Conservation (phyloP, 2,113 vertebrate genomes). For the Crypturellus undulatus region DNA sequence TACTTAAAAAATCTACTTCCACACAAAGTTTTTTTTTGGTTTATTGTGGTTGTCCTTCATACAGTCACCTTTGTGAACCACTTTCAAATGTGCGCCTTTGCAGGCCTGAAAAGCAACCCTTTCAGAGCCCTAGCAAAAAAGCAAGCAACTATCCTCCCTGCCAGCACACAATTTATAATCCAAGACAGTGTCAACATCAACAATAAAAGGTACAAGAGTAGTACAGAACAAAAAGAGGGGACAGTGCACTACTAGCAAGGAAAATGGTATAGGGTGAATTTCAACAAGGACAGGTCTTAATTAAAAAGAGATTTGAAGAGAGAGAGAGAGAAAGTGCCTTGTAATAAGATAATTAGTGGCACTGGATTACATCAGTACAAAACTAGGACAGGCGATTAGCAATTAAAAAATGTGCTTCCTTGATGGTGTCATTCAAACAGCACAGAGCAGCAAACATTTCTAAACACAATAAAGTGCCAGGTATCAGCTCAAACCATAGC, state of each 20-base stretch:
- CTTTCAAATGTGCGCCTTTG: background rate
- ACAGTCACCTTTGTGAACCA: background rate
- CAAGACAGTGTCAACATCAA: background rate
- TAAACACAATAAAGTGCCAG: background rate
- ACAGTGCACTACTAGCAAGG: background rate
- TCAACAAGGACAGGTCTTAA: constrained; percentile 39
- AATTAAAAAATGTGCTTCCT: constrained; percentile 28
- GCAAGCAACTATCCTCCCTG: background rate
- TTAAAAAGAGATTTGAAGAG: constrained; percentile 24
- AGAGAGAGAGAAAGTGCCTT: background rate
- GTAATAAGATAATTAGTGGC: constrained; percentile 34
- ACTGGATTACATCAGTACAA: constrained; percentile 27
- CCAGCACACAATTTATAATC: background rate
- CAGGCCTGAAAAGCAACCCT: background rate
- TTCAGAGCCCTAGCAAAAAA: background rate
- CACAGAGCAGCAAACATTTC: background rate
- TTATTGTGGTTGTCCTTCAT: background rate
- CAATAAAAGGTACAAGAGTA: background rate
- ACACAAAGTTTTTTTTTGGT: background rate
- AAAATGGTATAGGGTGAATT: constrained; percentile 4
- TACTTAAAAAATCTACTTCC: too few relatives aligned
- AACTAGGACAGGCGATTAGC: constrained; percentile 14
- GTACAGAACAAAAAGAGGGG: background rate
- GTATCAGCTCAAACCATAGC: background rate
- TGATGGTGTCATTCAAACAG: constrained; percentile 12